Evolutionary conservation across 2,797 vertebrate genomes (phyloP).

Genomic region (Gadopsis marmoratus): DNA sequence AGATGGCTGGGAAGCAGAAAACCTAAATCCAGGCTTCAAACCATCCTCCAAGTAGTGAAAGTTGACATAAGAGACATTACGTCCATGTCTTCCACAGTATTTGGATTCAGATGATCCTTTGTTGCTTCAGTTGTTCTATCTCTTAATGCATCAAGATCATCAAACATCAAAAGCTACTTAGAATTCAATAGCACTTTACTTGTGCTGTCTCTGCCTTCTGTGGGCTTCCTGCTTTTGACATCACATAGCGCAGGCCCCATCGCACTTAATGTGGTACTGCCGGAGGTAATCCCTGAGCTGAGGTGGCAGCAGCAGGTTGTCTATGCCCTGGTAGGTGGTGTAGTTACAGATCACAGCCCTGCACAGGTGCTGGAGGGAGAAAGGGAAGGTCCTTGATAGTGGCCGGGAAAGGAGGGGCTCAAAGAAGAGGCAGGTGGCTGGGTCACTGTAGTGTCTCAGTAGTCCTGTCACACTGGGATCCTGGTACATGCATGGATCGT

Average conservation of each 20-base stretch:
- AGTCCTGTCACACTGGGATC: constrained; percentile 94
- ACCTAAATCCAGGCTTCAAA: background rate
- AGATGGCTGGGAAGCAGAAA: background rate
- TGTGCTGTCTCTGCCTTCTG: background rate
- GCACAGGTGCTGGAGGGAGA: constrained; percentile 94
- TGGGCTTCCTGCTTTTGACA: background rate
- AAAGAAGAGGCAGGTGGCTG: constrained; percentile 96
- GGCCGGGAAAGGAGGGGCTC: constrained; percentile 95
- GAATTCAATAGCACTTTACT: background rate
- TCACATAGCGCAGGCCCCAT: constrained; percentile 84
- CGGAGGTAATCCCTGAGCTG: constrained; percentile 93
- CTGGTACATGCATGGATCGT: constrained; percentile 96
- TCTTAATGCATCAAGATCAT: background rate
- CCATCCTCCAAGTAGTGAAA: background rate
- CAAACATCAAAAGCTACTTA: background rate
- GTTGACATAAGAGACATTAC: background rate
- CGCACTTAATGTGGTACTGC: constrained; percentile 96
- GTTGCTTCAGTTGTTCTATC: background rate
- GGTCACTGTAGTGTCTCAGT: constrained; percentile 95
- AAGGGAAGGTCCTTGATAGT: constrained; percentile 93
- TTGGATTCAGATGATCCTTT: constrained; percentile 3
- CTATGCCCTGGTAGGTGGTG: constrained; percentile 92
- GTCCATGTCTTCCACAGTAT: background rate
- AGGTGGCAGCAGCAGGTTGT: constrained; percentile 89
- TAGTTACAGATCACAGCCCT: constrained; percentile 93